Base-by-base conservation (phyloP, 2,113 vertebrate species). In the Psittacara wagleri region DNA sequence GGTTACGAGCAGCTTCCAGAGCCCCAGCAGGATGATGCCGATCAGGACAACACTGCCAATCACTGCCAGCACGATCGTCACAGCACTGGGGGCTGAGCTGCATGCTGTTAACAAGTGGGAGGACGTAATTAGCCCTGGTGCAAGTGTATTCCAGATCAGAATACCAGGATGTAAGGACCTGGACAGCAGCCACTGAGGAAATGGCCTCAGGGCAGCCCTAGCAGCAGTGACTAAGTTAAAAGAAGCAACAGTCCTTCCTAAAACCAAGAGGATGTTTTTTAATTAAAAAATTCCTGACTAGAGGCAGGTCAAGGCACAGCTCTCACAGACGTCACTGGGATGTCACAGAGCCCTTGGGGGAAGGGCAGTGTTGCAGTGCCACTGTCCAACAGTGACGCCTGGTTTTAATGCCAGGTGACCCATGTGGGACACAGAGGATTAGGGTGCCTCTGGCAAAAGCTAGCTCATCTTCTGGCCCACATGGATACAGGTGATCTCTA, bases 1-100 rank as follows among this genome's bases (percentile, higher is more conserved):
- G 85, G 99, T 99, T 98, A 99, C 99, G 0, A 98, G 98, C 83
- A 99, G 96, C 96, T 99, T 99, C 99, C 99, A 99, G 89, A 96
- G 97, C 0, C 97, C 99, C 78, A 99, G 97, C 86, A 99, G 98
- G 3, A 98, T 94, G 37, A 99, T 96, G 17, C 99, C 99, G 0
- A 99, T 97, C 76, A 99, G 94, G 82, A 99, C 97, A 94, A 99
- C 99, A 52, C 98, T 99, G 96, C 99, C 99, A 0, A 99, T 99
- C 88, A 99, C 99, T 0, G 98, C 98, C 86, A 99, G 85, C 83
- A 99, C 98, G 28, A 99, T 99, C 9, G 95, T 99, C 90, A 97
- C 83, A 7, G 98, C 98, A 0, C 98, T 98, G 4, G 99, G 98
- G 28, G 98, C 97, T 0, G 97, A 96, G 24, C 97, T 98, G 66